A percentile compares a stretch with the other conserved stretches of the same genome.
Conservation (phyloP, 1,140 invertebrate species). For the Rhagoletis zephyria region DNA sequence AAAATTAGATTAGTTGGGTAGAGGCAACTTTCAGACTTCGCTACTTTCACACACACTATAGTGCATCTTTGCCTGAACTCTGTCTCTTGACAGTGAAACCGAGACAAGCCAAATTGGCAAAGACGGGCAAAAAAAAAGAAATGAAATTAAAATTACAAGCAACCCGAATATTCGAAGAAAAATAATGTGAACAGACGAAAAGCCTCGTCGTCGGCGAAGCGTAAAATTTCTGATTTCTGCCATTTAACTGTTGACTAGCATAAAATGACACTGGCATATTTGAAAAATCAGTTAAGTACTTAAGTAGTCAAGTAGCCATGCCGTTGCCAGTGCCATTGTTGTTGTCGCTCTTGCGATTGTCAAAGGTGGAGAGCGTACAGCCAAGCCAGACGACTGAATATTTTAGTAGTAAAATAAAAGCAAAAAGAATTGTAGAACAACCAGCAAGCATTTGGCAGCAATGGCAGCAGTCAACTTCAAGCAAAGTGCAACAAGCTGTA, state of each 20-base stretch:
- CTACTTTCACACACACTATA: neutral
- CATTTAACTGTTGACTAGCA: slow-evolving; percentile 54
- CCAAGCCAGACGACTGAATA: slow-evolving; percentile 49
- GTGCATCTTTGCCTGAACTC: neutral
- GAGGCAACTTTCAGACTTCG: neutral
- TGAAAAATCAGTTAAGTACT: slow-evolving; percentile 57
- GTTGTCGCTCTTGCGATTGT: neutral
- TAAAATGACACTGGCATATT: slow-evolving; percentile 57
- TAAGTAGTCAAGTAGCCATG: slow-evolving; percentile 55
- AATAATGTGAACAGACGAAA: neutral
- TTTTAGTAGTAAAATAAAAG: slow-evolving; percentile 35
- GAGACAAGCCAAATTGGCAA: neutral
- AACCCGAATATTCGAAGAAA: neutral
- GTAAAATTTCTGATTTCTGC: slow-evolving; percentile 40
- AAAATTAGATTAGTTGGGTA: neutral
- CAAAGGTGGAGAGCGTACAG: slow-evolving; percentile 41
- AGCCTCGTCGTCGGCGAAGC: neutral
- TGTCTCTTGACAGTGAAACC: neutral
- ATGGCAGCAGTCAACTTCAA: neutral
- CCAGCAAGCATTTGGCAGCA: neutral
- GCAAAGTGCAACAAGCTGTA: slow-evolving; percentile 30
- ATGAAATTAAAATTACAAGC: neutral
- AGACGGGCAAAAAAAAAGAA: neutral
- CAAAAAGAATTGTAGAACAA: neutral
- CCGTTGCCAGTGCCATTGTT: neutral